A percentile compares a stretch with the other conserved stretches of the same genome.
Conservation (phyloP, 2,888 invertebrate species). For the Metallyticus violacea region DNA sequence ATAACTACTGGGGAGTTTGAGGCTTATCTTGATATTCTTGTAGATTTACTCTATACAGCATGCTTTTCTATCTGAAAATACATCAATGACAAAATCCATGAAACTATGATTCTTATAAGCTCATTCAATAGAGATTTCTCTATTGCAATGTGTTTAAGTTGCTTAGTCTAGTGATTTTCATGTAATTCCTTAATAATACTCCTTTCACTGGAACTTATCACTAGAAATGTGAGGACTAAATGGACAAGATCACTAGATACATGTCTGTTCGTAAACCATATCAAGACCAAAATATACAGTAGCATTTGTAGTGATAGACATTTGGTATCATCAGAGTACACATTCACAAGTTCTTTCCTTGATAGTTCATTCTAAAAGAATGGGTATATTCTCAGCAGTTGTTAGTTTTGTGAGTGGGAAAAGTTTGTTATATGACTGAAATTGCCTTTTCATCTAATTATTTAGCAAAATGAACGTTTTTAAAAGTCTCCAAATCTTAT, state of each 20-base stretch:
- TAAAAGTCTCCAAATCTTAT: neutral
- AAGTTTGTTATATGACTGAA: no score
- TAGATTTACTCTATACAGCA: no score
- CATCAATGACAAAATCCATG: no score
- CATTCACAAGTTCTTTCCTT: neutral
- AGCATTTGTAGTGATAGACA: neutral
- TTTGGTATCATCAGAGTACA: neutral
- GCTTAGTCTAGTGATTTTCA: neutral
- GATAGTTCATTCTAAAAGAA: neutral
- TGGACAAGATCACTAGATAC: no score
- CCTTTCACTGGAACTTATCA: neutral
- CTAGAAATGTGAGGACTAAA: neutral
- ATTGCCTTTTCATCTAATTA: no score
- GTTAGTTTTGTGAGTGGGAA: no score
- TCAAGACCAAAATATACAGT: no score
- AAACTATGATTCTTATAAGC: neutral
- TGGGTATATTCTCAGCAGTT: neutral
- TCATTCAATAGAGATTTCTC: neutral
- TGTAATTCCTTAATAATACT: neutral
- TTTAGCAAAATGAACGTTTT: neutral
- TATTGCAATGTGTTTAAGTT: neutral
- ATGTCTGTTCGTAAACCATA: no score
- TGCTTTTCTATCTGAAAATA: no score
- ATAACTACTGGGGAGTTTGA: no score
- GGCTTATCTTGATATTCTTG: no score